Evolutionary conservation across 2,888 invertebrate genomes (phyloP), one percentile per base, ranked within the genome.

Genomic region (Pseudococcus viburni): DNA sequence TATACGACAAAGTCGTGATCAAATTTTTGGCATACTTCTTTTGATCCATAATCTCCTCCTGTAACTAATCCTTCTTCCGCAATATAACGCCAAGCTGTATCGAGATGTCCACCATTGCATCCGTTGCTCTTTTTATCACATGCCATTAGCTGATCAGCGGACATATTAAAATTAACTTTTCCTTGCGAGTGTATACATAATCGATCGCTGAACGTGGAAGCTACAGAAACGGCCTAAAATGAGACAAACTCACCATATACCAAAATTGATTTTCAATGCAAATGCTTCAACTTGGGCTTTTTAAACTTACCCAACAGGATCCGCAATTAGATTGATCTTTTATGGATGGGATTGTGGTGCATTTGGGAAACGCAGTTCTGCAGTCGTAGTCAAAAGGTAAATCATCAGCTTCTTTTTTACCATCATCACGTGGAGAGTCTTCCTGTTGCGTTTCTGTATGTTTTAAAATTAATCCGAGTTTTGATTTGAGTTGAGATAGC

Each of bases 261-360:
- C 8, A 46, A 12, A 46, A 11, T 11, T 46, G 8, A 46, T 12
- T 46, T 12, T 46, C 0, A 46, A 46, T 6, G 46, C 46, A 46
- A 46, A 46, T 46, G 8, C 8, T 6, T 46, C 9, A 3, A 68
- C 0, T 68, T 11, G 17, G 33, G 19, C 7, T 51, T 51, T 77
- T 39, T 15, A 17, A 6, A 90, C 90, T 90, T 91, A 94, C 94
- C 94, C 94, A 94, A 91, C 98, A 98, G 64, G 97, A 97, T 48
- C 98, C 98, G 91, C 98, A 98, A 19, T 96, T 95, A 17, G 96
- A 96, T 92, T 97, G 97, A 92, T 97, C 96, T 90, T 96, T 93
- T 89, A 97, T 94, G 92, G 96, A 96, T 86, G 93, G 93, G 90
- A 98, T 94, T 12, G 97, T 96, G 0, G 96, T 96, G 91, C 98